Evolutionary conservation across 2,888 invertebrate genomes (phyloP).

Genomic region (Panopea generosa): DNA sequence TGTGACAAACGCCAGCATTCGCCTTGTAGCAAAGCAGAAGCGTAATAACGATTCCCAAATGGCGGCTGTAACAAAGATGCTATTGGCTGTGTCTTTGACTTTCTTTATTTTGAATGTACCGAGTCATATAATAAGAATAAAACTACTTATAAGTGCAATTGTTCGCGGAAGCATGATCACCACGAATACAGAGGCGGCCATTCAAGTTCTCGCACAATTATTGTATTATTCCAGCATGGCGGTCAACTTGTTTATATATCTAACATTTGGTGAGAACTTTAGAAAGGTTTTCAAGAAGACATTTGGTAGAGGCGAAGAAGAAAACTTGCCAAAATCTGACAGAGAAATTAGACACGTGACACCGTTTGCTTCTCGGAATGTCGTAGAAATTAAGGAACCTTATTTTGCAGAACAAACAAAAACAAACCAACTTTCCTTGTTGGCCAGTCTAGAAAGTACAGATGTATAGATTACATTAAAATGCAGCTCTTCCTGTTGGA

Average conservation of each 20-base stretch:
- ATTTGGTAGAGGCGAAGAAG: conserved; percentile 9
- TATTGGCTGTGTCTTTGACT: conserved; percentile 73
- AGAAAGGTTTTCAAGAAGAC: conserved; percentile 64
- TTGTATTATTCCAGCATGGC: conserved; percentile 74
- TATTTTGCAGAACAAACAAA: too few species aligned
- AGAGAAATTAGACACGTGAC: conserved; percentile 24
- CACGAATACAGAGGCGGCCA: conserved; percentile 45
- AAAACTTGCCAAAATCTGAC: neutral
- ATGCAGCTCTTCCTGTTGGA: too few species aligned
- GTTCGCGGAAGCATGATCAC: conserved; percentile 17
- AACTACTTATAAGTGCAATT: conserved; percentile 41
- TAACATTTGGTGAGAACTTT: conserved; percentile 72
- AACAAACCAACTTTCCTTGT: too few species aligned
- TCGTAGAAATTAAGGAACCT: too few species aligned
- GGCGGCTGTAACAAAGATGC: conserved; percentile 71
- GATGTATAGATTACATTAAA: too few species aligned
- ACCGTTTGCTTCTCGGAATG: conserved; percentile 7
- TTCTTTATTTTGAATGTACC: conserved; percentile 74
- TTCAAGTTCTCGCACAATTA: conserved; percentile 66
- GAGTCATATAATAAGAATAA: conserved; percentile 72
- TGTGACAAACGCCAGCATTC: neutral
- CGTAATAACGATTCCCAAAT: conserved; percentile 23
- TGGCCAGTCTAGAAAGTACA: too few species aligned
- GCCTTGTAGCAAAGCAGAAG: conserved; percentile 1
- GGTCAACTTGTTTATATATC: conserved; percentile 71